Evolutionary conservation across 2,888 invertebrate genomes (phyloP).

Genomic region (Myathropa florea): DNA sequence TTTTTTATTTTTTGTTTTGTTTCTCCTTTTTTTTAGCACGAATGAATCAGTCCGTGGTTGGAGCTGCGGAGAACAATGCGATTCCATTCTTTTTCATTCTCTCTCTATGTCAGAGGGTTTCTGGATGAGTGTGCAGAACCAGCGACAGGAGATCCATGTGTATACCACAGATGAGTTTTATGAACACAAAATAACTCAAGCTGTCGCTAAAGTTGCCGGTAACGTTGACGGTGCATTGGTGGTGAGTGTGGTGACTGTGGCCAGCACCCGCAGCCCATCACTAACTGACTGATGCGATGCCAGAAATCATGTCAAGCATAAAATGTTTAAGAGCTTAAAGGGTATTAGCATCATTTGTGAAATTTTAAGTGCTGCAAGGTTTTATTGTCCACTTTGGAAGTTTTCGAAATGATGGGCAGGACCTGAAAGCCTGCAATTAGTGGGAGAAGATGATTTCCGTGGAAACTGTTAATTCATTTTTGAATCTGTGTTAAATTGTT

Average conservation of each 20-base stretch:
- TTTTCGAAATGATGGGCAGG: not conserved
- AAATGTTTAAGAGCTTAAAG: slow-evolving; percentile 22
- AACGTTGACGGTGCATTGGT: not conserved
- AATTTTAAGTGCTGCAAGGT: slow-evolving; percentile 41
- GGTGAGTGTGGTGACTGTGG: not conserved
- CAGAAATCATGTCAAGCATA: slow-evolving; percentile 47
- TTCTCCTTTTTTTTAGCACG: not conserved
- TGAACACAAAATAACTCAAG: slow-evolving; percentile 43
- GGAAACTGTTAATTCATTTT: slow-evolving; percentile 3
- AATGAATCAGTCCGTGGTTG: slow-evolving; percentile 23
- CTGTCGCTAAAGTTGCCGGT: slow-evolving; percentile 21
- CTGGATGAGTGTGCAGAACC: slow-evolving; percentile 18
- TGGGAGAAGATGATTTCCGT: slow-evolving; percentile 4
- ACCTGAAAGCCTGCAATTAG: slow-evolving; percentile 6
- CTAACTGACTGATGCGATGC: not conserved
- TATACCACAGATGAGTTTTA: slow-evolving; percentile 39
- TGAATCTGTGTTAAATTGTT: not conserved
- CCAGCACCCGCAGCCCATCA: not conserved
- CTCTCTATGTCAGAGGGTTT: slow-evolving; percentile 20
- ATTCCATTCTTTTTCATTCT: slow-evolving; percentile 3
- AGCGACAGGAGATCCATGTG: not conserved
- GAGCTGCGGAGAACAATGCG: slow-evolving; percentile 21
- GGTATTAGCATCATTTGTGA: slow-evolving; percentile 49
- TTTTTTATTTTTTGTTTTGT: not conserved
- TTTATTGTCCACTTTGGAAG: slow-evolving; percentile 8